Percentiles rank a stretch among this genome's conserved stretches.
Conservation (phyloP, 2,888 invertebrate genomes). For the Scrobipalpa costella region DNA sequence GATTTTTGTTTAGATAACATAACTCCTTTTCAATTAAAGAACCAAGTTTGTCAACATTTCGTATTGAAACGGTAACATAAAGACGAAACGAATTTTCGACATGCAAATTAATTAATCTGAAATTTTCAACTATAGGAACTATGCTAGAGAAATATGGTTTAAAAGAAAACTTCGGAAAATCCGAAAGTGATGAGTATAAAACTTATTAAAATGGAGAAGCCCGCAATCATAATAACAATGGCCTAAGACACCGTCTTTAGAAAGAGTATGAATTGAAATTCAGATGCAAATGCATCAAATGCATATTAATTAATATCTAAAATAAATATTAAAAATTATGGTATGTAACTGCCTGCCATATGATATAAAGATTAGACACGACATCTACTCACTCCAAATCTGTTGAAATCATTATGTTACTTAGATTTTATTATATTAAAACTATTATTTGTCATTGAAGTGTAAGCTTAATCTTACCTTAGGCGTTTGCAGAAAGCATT, state of each 20-base stretch:
- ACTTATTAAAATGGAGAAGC: constrained; percentile 51
- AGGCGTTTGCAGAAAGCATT: constrained; percentile 21
- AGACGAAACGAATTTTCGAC: constrained; percentile 36
- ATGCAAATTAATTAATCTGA: constrained; percentile 36
- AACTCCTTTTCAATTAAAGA: not conserved
- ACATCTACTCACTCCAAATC: constrained; percentile 38
- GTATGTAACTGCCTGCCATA: constrained; percentile 34
- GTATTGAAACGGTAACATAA: constrained; percentile 18
- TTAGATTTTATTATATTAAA: not conserved
- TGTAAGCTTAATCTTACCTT: constrained; percentile 13
- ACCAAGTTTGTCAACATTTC: constrained; percentile 17
- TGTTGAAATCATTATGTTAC: not conserved
- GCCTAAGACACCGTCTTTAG: constrained; percentile 47
- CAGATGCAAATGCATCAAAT: not conserved
- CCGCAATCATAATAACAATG: constrained; percentile 53
- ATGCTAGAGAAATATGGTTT: constrained; percentile 27
- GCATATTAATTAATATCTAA: not conserved
- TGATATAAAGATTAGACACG: constrained; percentile 48
- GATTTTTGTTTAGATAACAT: too few species aligned
- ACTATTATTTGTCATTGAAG: not conserved
- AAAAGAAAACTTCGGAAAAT: constrained; percentile 19
- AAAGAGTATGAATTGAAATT: not conserved
- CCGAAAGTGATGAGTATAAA: constrained; percentile 50
- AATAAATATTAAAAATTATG: not conserved
- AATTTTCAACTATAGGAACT: constrained; percentile 30